These are phyloP conservation scores for Eubucco bourcierii DNA, from an alignment of 2,113 vertebrate species.

Conservation along the genomic window DNA sequence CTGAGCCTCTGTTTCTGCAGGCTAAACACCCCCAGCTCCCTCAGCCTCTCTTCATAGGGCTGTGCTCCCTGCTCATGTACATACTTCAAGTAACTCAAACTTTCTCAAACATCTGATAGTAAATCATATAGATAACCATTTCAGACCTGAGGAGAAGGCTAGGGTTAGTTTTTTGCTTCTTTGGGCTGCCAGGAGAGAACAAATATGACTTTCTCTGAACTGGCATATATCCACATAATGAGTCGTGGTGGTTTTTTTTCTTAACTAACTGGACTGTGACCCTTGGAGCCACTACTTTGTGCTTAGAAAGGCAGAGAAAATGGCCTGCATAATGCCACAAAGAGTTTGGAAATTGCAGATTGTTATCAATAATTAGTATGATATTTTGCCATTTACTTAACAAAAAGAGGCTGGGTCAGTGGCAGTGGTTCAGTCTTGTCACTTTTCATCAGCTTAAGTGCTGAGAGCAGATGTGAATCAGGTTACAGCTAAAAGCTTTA, in stretches of 20 bases:
- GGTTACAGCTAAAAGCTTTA: slow-evolving; percentile 72
- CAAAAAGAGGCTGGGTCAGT: slow-evolving; percentile 50
- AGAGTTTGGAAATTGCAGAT: slow-evolving; percentile 52
- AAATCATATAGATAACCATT: not conserved
- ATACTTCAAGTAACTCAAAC: not conserved
- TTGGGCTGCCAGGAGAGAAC: not conserved
- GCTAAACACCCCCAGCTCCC: too few species aligned
- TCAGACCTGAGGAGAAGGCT: not conserved
- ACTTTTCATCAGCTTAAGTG: slow-evolving; percentile 66
- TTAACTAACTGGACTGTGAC: not conserved
- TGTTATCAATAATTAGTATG: slow-evolving; percentile 61
- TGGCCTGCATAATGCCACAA: not conserved
- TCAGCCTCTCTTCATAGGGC: too few species aligned
- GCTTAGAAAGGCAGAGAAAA: not conserved
- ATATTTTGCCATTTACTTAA: slow-evolving; percentile 51
- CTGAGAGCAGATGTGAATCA: slow-evolving; percentile 67
- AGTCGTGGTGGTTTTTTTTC: not conserved
- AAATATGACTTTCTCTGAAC: not conserved
- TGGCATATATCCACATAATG: not conserved
- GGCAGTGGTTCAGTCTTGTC: slow-evolving; percentile 60
- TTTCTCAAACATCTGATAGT: not conserved
- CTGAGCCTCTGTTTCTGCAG: too few species aligned
- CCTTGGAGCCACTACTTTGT: not conserved
- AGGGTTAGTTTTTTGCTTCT: not conserved
- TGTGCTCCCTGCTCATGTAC: not conserved